Evolutionary conservation across 2,797 vertebrate species (phyloP).

Genomic region (Thalassophryne amazonica): DNA sequence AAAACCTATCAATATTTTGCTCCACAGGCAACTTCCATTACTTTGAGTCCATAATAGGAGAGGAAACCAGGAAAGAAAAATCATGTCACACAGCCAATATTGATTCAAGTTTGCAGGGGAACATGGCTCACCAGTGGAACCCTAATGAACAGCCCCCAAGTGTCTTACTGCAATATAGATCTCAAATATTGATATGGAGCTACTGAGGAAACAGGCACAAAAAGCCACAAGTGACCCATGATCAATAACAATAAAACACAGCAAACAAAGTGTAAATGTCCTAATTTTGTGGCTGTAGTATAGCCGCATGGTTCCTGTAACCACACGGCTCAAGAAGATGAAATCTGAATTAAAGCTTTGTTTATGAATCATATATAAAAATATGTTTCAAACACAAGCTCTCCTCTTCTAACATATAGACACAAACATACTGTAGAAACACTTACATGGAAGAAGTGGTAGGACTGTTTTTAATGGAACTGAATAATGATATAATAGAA

Average conservation of each 20-base stretch:
- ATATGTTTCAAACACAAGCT: too few relatives aligned
- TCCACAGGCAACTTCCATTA: slow-evolving; percentile 52
- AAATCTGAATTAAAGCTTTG: too few relatives aligned
- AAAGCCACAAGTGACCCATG: slow-evolving; percentile 11
- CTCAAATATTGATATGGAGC: slow-evolving; percentile 28
- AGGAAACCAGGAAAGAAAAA: slow-evolving; percentile 39
- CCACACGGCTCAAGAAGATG: too few relatives aligned
- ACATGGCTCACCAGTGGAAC: slow-evolving; percentile 49
- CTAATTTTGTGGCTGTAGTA: not conserved
- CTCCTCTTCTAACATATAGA: too few relatives aligned
- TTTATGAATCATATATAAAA: too few relatives aligned
- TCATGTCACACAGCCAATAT: slow-evolving; percentile 55
- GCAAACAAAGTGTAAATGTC: not conserved
- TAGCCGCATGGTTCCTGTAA: too few relatives aligned
- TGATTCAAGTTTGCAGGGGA: slow-evolving; percentile 50
- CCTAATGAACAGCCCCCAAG: slow-evolving; percentile 46
- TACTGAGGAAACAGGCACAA: slow-evolving; percentile 15
- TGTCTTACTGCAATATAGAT: slow-evolving; percentile 43
- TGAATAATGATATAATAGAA: too few relatives aligned
- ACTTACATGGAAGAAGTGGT: too few relatives aligned
- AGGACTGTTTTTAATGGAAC: too few relatives aligned
- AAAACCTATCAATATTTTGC: slow-evolving; percentile 56
- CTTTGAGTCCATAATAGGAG: slow-evolving; percentile 37
- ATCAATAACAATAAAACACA: slow-evolving; percentile 16
- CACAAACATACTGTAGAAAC: too few relatives aligned